Evolutionary conservation across 2,888 invertebrate genomes (phyloP), one percentile per base, ranked within the genome.

Genomic region (Epsilonema sp.): DNA sequence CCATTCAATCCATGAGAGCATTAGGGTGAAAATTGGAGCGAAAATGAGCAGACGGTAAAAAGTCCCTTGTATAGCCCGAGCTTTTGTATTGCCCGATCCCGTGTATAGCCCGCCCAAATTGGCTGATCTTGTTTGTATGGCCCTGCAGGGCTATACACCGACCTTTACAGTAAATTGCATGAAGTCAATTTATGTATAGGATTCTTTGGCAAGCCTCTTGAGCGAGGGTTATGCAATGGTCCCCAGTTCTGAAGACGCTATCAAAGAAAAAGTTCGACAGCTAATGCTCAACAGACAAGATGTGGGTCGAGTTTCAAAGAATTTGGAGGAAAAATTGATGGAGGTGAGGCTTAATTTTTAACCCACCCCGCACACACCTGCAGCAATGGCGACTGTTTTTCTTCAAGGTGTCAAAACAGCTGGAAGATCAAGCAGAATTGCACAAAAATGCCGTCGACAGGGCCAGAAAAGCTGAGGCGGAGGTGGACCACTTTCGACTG

Each of bases 331-430:
- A 52, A 81, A 85, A 65, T 67, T 84, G 37, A 73, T 73, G 41
- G 68, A 75, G 50, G n/a, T n/a, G n/a, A n/a, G n/a, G n/a, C n/a
- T n/a, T n/a, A n/a, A n/a, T n/a, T n/a, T n/a, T n/a, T n/a, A n/a
- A n/a, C n/a, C n/a, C n/a, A n/a, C n/a, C n/a, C n/a, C n/a, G n/a
- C n/a, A n/a, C n/a, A n/a, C n/a, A n/a, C n/a, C n/a, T n/a, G n/a
- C n/a, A n/a, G n/a, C n/a, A n/a, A n/a, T n/a, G n/a, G n/a, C n/a
- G n/a, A n/a, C n/a, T n/a, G n/a, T n/a, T n/a, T n/a, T n/a, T n/a
- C n/a, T n/a, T n/a, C n/a, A n/a, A n/a, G n/a, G 76, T 83, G 56
- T 75, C 78, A 0, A 78, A 79, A 50, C 81, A 84, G 62, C 67
- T 78, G 55, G 77, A 74, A 58, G 73, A 75, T 51, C 77, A 76